A percentile compares a stretch with the other conserved stretches of the same genome.
These are phyloP conservation scores for Aleadryas rufinucha DNA, from an alignment of 2,113 vertebrate genomes.

Conservation along the genomic window DNA sequence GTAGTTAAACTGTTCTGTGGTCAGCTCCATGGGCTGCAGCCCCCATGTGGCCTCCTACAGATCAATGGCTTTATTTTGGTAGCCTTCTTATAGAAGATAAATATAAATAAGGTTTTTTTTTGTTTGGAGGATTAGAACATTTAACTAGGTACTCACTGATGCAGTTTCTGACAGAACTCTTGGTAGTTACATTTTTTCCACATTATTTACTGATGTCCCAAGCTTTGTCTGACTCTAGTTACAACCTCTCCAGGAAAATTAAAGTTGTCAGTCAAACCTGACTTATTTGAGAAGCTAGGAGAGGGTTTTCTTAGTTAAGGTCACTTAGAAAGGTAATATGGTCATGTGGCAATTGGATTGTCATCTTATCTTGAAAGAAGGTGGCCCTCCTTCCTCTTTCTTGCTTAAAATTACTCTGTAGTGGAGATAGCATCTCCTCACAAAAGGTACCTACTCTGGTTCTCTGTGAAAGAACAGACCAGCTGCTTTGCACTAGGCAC, in stretches of 20 bases:
- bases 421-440: neutral
- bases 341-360: neutral
- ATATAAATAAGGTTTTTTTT: neutral
- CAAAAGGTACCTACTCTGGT: neutral
- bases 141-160: neutral
- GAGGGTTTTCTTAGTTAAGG: neutral
- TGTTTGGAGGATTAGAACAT: neutral
- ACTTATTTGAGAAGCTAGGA: neutral
- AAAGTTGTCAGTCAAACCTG: neutral
- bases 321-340: neutral
- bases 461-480: neutral
- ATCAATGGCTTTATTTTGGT: neutral
- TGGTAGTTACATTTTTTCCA: neutral
- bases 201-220: neutral
- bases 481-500: neutral
- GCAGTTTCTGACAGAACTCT: neutral
- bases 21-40: neutral
- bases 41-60: neutral
- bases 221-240: neutral
- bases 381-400: neutral
- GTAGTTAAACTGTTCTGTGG: neutral
- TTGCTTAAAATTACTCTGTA: neutral
- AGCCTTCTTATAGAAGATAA: neutral
- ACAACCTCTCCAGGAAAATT: neutral
- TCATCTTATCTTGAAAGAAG: neutral